Evolutionary conservation across 1,140 invertebrate genomes (phyloP), one percentile per base, ranked within the genome.

Genomic region (Tenebrio molitor): DNA sequence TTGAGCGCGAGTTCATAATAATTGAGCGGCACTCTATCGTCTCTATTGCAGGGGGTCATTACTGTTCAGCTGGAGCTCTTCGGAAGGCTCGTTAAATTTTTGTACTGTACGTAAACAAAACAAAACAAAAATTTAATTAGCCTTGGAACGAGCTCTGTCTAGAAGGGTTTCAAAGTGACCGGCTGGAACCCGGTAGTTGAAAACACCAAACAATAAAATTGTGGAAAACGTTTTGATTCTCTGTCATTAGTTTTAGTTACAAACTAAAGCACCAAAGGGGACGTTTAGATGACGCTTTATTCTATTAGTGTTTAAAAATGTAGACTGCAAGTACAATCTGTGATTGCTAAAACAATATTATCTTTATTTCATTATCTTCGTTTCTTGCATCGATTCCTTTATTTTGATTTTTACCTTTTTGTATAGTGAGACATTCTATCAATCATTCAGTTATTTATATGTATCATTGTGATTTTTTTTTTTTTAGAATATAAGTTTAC

Each of bases 251-350:
- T 12, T 58, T 39, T 58, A 58, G 50, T 29, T 58, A 16, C 17
- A 16, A 46, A 17, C 16, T 46, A 29, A 58, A 42, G 36, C 42
- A 66, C 64, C 39, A 44, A 44, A 41, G 36, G 64, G 64, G 64
- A 66, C 64, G 64, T 42, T 7, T 66, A 66, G 64, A 66, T 42
- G 36, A 66, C 64, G 64, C 64, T 66, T 66, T 66, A 16, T 39
- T 44, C 10, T 64, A 23, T 69, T 23, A 33, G 17, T 21, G 33
- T 53, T 42, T 39, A 65, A 65, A 68, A 69, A 69, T 41, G 42
- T 69, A 69, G 66, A 69, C 66, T 69, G 66, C 66, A 53, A 50
- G 42, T 69, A 58, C 46, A 50, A 69, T 36, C 66, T 69, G 66
- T 69, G 66, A 69, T 69, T 69, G 64, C 36, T 44, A 44, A 23